Evolutionary conservation across 2,888 invertebrate genomes (phyloP).

Genomic region (Eilema sororculum): DNA sequence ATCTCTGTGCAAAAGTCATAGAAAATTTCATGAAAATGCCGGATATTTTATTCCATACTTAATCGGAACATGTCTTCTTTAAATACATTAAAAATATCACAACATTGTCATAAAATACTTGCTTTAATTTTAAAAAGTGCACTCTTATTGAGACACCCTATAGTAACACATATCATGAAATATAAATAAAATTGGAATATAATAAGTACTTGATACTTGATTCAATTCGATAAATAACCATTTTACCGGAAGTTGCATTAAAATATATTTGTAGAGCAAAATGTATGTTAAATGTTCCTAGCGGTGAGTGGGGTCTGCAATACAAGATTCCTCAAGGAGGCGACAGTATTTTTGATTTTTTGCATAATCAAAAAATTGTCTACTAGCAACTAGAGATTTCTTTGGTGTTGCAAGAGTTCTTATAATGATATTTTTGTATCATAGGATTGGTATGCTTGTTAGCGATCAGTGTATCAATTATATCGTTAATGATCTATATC

Average conservation of each 20-base stretch:
- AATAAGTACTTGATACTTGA: background rate
- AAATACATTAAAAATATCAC: too few relatives aligned
- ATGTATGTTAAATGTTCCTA: background rate
- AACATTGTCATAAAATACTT: too few relatives aligned
- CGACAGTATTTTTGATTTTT: background rate
- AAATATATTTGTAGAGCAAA: background rate
- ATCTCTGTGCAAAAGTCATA: too few relatives aligned
- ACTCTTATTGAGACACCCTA: too few relatives aligned
- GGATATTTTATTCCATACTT: too few relatives aligned
- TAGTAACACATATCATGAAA: too few relatives aligned
- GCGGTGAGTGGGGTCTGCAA: background rate
- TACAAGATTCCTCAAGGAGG: background rate
- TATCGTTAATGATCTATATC: constrained; percentile 31
- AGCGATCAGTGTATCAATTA: constrained; percentile 27
- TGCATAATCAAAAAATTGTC: background rate
- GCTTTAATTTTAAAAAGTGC: too few relatives aligned
- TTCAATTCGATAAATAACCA: background rate
- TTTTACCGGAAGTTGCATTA: background rate
- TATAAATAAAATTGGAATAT: background rate
- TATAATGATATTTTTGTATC: background rate
- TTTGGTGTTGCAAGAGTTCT: background rate
- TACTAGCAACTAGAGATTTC: background rate
- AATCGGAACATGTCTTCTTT: too few relatives aligned
- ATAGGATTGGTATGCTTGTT: background rate
- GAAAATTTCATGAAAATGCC: too few relatives aligned